These are phyloP conservation scores for Otocyon megalotis DNA, from an alignment of 2,113 vertebrate species.

Conservation along the genomic window DNA sequence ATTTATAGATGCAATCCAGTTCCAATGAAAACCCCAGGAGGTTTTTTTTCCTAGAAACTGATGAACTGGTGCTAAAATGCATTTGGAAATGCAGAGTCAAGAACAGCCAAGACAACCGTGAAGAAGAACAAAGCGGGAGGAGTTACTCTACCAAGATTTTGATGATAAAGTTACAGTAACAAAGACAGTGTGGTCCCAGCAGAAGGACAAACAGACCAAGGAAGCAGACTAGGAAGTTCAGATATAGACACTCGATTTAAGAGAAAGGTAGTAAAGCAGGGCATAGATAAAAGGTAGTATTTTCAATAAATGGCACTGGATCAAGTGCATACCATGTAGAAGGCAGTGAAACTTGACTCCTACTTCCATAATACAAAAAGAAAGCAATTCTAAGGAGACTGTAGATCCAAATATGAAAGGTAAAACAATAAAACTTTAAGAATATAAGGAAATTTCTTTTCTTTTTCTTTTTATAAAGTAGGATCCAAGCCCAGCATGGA, in stretches of 20 bases:
- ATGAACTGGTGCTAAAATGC: neutral
- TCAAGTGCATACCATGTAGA: neutral
- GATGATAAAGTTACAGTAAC: neutral
- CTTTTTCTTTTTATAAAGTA: neutral
- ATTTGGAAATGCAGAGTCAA: neutral
- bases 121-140: neutral
- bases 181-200: neutral
- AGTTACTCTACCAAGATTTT: neutral
- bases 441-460: neutral
- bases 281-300: neutral
- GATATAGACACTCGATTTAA: neutral
- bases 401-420: neutral
- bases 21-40: neutral
- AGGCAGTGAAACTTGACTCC: neutral
- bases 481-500: neutral
- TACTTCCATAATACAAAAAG: neutral
- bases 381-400: neutral
- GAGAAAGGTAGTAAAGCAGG: neutral
- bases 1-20: neutral
- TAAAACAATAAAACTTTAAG: neutral
- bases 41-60: neutral
- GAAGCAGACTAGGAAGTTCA: neutral
- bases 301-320: neutral
- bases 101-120: neutral
- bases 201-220: accelerated